Conservation (phyloP, 1,140 invertebrate genomes). For the Psix sp. region DNA sequence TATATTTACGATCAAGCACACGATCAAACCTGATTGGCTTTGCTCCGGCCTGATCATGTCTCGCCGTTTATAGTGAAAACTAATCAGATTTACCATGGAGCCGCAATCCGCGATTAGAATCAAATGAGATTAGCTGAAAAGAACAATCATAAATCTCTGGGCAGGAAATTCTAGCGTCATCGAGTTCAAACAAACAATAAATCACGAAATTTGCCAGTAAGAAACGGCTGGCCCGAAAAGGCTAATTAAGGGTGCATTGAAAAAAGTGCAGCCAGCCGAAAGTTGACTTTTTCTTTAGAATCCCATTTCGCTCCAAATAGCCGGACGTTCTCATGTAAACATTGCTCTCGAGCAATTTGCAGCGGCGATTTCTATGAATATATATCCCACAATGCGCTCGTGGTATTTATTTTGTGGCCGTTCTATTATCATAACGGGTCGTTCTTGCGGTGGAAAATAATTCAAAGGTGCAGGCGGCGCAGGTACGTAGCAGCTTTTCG, state of each 20-base stretch:
- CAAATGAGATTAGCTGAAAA: conserved; percentile 22
- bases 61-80: conserved; percentile 28
- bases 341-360: conserved; percentile 22
- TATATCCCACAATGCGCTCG: conserved; percentile 13
- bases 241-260: not conserved
- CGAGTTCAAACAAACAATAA: conserved; percentile 16
- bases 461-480: conserved; percentile 33
- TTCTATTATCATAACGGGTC: conserved; percentile 24
- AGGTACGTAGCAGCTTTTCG: conserved; percentile 40
- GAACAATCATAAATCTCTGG: conserved; percentile 6
- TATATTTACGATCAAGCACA: conserved; percentile 17
- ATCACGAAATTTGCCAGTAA: not conserved
- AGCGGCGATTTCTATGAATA: conserved; percentile 31
- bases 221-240: not conserved
- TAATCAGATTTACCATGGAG: conserved; percentile 29
- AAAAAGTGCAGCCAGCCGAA: not conserved
- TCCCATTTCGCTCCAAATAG: conserved; percentile 18
- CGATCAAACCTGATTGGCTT: conserved; percentile 10
- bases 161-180: conserved; percentile 9
- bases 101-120: conserved; percentile 5
- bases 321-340: conserved; percentile 15
- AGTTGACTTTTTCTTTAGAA: conserved; percentile 13
- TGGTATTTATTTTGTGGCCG: conserved; percentile 42
- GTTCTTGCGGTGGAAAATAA: conserved; percentile 29
- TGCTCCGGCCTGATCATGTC: conserved; percentile 6